phyloP scores from a whole-genome alignment of 2,113 vertebrate species.

The Aythya baeri region DNA sequence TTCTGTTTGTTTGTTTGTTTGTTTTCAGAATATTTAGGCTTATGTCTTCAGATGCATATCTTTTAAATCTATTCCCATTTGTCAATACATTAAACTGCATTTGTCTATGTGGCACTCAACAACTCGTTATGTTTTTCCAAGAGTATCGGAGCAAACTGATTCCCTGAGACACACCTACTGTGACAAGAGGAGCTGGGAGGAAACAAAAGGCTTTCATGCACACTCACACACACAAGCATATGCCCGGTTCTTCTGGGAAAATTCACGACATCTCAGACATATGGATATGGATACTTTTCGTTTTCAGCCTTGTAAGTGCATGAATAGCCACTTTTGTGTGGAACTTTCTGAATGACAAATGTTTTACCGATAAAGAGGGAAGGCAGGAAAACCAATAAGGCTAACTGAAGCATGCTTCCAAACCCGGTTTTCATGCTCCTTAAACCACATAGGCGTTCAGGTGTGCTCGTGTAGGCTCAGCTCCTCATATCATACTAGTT shows the following conservation, averaged over 20 bases:
- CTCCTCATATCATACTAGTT: neutral
- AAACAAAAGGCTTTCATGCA: neutral
- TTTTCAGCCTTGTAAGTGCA: accelerated
- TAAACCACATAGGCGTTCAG: neutral
- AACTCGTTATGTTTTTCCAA: neutral
- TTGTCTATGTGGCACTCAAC: neutral
- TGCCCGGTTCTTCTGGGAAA: neutral
- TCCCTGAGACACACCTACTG: neutral
- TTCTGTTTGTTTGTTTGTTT: neutral
- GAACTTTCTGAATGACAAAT: neutral
- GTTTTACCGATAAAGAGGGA: neutral
- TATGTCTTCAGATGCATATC: neutral
- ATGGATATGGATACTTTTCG: neutral
- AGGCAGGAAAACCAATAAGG: neutral
- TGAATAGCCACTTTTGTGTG: neutral
- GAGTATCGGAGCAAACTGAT: neutral
- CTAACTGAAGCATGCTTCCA: neutral
- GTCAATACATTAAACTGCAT: neutral
- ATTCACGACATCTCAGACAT: neutral
- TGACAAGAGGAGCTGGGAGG: neutral
- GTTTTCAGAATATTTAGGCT: neutral
- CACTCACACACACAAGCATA: neutral
- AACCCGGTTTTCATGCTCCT: neutral
- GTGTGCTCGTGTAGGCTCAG: neutral
- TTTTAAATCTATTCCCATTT: neutral